These are phyloP conservation scores for Crocallis elinguaria DNA, from an alignment of 2,888 invertebrate species.

Conservation along the genomic window DNA sequence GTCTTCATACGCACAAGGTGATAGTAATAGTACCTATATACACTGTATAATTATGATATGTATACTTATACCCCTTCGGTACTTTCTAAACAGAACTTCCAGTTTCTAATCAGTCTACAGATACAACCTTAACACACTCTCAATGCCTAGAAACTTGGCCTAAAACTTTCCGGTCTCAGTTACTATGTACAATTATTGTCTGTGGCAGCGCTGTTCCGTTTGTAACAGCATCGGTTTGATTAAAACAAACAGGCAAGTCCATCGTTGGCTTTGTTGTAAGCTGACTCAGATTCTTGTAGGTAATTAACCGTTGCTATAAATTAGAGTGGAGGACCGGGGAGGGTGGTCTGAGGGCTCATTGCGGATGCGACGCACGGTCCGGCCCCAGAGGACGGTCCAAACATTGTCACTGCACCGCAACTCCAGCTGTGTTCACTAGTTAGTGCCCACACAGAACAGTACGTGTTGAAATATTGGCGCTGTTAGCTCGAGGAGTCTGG, in stretches of 20 bases:
- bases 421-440: slow-evolving; percentile 75
- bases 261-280: slow-evolving; percentile 51
- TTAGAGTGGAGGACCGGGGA: slow-evolving; percentile 55
- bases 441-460: slow-evolving; percentile 66
- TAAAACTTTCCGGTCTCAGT: neutral
- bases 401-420: slow-evolving; percentile 75
- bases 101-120: no score
- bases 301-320: slow-evolving; percentile 79
- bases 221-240: slow-evolving; percentile 47
- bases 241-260: slow-evolving; percentile 49
- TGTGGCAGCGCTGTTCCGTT: slow-evolving; percentile 9
- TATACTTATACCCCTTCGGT: no score
- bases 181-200: slow-evolving; percentile 17
- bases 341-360: slow-evolving; percentile 58
- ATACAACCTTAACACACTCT: no score
- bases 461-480: slow-evolving; percentile 66
- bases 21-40: no score
- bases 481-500: slow-evolving; percentile 46
- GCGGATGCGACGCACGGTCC: slow-evolving; percentile 63
- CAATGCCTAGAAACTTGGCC: neutral
- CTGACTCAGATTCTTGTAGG: slow-evolving; percentile 73
- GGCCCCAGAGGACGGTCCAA: slow-evolving; percentile 47
- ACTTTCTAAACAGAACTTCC: no score
- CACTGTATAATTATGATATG: no score
- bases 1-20: no score